These are phyloP conservation scores for Ascidia mentula DNA, from an alignment of 23 tunicate species.

Conservation along the genomic window DNA sequence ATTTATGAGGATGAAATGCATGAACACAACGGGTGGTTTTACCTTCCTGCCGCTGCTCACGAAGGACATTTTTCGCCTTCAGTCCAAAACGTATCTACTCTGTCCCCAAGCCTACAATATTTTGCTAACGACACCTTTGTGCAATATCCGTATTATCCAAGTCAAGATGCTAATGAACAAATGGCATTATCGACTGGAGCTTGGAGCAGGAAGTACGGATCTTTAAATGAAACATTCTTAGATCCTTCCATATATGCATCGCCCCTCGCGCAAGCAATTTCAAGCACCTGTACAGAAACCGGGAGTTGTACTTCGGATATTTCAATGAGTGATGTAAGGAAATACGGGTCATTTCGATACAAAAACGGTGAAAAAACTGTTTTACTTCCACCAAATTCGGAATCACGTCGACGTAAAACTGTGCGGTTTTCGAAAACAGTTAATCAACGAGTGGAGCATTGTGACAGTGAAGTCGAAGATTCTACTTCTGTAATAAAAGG, in stretches of 20 bases:
- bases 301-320: neutral
- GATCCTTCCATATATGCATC: constrained; percentile 22
- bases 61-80: neutral
- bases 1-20: constrained; percentile 70
- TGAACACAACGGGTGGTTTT: constrained; percentile 79
- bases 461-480: constrained; percentile 67
- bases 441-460: constrained; percentile 66
- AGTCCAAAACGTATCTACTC: neutral
- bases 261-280: constrained; percentile 39
- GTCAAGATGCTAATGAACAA: neutral
- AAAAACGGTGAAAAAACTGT: constrained; percentile 62
- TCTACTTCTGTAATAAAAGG: constrained; percentile 85
- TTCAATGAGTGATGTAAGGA: constrained; percentile 18
- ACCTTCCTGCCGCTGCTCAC: constrained; percentile 23
- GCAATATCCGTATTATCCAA: neutral
- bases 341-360: constrained; percentile 72
- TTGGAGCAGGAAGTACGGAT: constrained; percentile 41
- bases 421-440: constrained; percentile 92
- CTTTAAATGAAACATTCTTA: constrained; percentile 24
- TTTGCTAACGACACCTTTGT: neutral
- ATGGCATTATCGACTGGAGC: neutral
- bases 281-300: constrained; percentile 27
- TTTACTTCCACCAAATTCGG: neutral
- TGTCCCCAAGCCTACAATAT: neutral
- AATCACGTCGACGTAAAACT: constrained; percentile 57